These are phyloP conservation scores for Sebastes diploproa DNA, from an alignment of 2,797 vertebrate species.

Conservation along the genomic window DNA sequence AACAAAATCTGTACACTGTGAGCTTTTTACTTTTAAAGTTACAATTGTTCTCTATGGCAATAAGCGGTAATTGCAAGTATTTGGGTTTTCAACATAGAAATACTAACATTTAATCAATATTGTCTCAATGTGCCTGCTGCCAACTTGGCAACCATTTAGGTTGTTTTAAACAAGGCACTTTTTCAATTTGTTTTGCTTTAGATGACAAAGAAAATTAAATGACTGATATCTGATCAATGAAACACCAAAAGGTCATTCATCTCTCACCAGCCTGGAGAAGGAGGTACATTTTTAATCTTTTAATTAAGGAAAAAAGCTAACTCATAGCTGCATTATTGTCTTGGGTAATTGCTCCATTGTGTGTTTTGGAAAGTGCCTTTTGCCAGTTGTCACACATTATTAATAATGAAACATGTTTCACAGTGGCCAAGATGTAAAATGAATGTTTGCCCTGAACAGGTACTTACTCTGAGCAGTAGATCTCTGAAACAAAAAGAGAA, in stretches of 20 bases:
- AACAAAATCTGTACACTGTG: not conserved
- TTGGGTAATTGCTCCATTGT: not conserved
- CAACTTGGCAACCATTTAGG: not conserved
- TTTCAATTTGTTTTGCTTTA: no score
- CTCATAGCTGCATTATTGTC: no score
- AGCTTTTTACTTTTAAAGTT: not conserved
- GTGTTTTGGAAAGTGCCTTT: not conserved
- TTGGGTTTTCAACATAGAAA: no score
- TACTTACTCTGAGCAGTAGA: not conserved
- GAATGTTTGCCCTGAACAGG: not conserved
- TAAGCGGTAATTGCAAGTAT: not conserved
- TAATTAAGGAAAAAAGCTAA: no score
- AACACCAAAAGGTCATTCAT: no score
- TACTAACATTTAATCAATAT: not conserved
- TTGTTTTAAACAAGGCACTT: no score
- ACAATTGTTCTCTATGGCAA: not conserved
- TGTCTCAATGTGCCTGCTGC: not conserved
- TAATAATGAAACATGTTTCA: not conserved
- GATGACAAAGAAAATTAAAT: no score
- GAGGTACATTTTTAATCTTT: no score
- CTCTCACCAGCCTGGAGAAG: no score
- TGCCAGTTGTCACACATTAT: not conserved
- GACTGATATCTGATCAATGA: no score
- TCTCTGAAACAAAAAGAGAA: not conserved
- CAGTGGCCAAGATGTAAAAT: not conserved